Evolutionary conservation across 2,888 invertebrate genomes (phyloP).

Genomic region (Anarsia innoxiella): DNA sequence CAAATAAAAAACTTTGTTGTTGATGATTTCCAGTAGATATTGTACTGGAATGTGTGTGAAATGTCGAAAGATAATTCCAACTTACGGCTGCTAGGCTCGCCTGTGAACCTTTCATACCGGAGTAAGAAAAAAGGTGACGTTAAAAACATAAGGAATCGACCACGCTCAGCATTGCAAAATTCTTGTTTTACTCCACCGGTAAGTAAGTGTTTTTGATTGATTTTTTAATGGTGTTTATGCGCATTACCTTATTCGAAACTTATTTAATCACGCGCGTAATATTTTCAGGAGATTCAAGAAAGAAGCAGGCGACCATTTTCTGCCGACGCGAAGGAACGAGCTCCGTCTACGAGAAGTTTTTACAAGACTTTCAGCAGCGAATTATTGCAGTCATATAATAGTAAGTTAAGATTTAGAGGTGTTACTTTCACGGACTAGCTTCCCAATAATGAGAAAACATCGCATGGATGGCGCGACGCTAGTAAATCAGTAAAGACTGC

Average conservation of each 20-base stretch:
- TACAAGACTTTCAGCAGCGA: conserved; percentile 57
- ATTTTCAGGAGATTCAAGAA: conserved; percentile 50
- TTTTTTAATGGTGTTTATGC: not conserved
- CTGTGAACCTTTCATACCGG: conserved; percentile 60
- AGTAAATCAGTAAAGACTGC: no score
- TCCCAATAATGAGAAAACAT: no score
- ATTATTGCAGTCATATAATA: conserved; percentile 23
- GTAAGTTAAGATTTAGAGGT: no score
- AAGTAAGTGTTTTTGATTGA: conserved; percentile 16
- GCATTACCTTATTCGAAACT: not conserved
- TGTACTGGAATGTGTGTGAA: conserved; percentile 38
- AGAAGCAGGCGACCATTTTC: conserved; percentile 63
- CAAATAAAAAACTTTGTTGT: no score
- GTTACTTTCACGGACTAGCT: no score
- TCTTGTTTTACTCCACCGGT: conserved; percentile 54
- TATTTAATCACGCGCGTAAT: not conserved
- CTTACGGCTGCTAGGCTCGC: conserved; percentile 60
- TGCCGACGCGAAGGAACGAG: conserved; percentile 56
- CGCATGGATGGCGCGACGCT: no score
- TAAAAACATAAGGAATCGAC: conserved; percentile 51
- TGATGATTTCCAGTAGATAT: conserved; percentile 2
- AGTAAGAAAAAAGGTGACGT: conserved; percentile 60
- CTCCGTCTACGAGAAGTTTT: conserved; percentile 47
- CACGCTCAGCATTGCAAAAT: conserved; percentile 59
- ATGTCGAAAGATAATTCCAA: conserved; percentile 68